Conservation (phyloP, 2,888 invertebrate species). For the Molorchus minor region DNA sequence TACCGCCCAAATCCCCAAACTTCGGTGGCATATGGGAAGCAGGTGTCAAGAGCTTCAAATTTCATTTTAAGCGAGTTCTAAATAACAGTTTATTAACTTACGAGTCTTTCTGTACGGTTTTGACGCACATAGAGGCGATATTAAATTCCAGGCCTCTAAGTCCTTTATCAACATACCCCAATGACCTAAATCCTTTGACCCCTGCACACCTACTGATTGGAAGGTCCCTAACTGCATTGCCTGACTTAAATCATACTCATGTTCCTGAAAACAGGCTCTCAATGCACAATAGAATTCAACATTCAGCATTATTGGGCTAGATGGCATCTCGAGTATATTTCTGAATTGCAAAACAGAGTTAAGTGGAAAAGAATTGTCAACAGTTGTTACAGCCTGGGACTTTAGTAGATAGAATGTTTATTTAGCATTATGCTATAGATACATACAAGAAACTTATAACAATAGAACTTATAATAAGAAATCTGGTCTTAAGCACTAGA, state of each 20-base stretch:
- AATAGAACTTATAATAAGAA: no score
- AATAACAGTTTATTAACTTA: constrained; percentile 25
- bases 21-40: constrained; percentile 22
- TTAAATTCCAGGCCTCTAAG: constrained; percentile 29
- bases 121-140: constrained; percentile 28
- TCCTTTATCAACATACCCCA: constrained; percentile 19
- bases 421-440: no score
- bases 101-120: constrained; percentile 26
- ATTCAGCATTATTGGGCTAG: not conserved
- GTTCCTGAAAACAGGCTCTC: not conserved
- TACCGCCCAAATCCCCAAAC: no score
- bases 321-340: not conserved
- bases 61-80: constrained; percentile 35
- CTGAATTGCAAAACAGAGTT: not conserved
- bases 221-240: constrained; percentile 6
- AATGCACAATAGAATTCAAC: not conserved
- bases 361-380: no score
- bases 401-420: no score
- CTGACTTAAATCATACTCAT: constrained; percentile 11
- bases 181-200: constrained; percentile 27
- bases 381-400: no score
- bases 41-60: constrained; percentile 35
- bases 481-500: no score
- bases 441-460: no score
- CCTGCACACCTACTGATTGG: constrained; percentile 33